phyloP scores from a whole-genome alignment of 2,888 invertebrate species.

The Drosophila pseudotalamancana region DNA sequence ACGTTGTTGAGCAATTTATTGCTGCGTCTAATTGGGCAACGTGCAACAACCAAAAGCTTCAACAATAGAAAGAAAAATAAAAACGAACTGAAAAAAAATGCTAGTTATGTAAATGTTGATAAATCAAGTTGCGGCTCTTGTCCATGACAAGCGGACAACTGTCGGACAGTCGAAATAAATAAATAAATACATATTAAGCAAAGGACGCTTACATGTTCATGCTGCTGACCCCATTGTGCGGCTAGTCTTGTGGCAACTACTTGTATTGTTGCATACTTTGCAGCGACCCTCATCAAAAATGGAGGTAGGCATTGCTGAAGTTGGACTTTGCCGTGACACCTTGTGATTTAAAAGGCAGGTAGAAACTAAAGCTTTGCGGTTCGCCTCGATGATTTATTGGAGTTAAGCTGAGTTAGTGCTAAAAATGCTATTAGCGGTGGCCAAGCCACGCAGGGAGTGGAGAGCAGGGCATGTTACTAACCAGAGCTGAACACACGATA shows the following conservation, averaged over 20 bases:
- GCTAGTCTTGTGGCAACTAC: slow-evolving; percentile 37
- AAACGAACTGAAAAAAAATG: slow-evolving; percentile 8
- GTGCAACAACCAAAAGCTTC: slow-evolving; percentile 20
- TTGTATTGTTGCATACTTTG: slow-evolving; percentile 44
- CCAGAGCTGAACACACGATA: slow-evolving; percentile 37
- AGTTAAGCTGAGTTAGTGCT: slow-evolving; percentile 65
- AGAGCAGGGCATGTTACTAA: neutral
- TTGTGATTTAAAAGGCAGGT: slow-evolving; percentile 75
- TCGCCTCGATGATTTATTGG: slow-evolving; percentile 63
- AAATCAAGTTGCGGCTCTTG: slow-evolving; percentile 69
- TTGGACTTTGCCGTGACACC: slow-evolving; percentile 59
- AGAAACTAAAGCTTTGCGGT: slow-evolving; percentile 52
- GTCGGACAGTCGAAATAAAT: slow-evolving; percentile 71
- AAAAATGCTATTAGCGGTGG: slow-evolving; percentile 60
- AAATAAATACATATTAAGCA: slow-evolving; percentile 64
- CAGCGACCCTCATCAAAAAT: slow-evolving; percentile 65
- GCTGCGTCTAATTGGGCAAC: slow-evolving; percentile 74
- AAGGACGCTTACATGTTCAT: slow-evolving; percentile 54
- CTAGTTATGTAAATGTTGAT: slow-evolving; percentile 72
- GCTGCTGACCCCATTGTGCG: slow-evolving; percentile 55
- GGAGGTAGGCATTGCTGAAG: slow-evolving; percentile 3
- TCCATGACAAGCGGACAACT: slow-evolving; percentile 70
- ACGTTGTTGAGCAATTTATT: slow-evolving; percentile 62
- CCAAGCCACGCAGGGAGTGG: too few relatives aligned
- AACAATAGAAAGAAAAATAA: slow-evolving; percentile 2